These are phyloP conservation scores for Agrilus mali DNA, from an alignment of 2,888 invertebrate species.

Conservation along the genomic window DNA sequence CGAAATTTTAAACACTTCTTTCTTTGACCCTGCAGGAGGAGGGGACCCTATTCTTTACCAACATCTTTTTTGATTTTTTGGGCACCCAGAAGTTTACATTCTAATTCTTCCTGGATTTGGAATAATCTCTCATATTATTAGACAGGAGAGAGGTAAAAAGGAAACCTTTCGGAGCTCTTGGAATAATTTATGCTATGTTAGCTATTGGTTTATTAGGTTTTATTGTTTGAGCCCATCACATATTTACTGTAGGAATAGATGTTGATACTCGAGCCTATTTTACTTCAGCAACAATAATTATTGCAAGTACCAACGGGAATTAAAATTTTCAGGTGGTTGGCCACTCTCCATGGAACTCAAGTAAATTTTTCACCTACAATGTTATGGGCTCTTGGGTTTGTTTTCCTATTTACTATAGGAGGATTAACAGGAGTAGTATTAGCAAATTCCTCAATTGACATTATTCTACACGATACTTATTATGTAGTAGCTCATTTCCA, in stretches of 20 bases:
- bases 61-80: slow-evolving; percentile 83
- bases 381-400: slow-evolving; percentile 60
- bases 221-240: slow-evolving; percentile 76
- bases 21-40: slow-evolving; percentile 69
- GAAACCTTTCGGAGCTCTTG: slow-evolving; percentile 58
- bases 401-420: slow-evolving; percentile 65
- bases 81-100: slow-evolving; percentile 80
- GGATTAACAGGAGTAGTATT: slow-evolving; percentile 56
- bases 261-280: slow-evolving; percentile 75
- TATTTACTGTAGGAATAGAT: slow-evolving; percentile 76
- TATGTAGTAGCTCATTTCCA: slow-evolving; percentile 77
- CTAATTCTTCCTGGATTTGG: slow-evolving; percentile 75
- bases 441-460: slow-evolving; percentile 66
- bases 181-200: slow-evolving; percentile 76
- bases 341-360: slow-evolving; percentile 53
- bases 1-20: slow-evolving; percentile 70
- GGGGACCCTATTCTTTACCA: slow-evolving; percentile 72
- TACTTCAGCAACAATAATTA: slow-evolving; percentile 75
- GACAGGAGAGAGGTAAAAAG: slow-evolving; percentile 61
- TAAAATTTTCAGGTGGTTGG: slow-evolving; percentile 71
- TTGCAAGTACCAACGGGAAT: slow-evolving; percentile 76
- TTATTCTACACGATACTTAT: slow-evolving; percentile 69
- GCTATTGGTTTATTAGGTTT: slow-evolving; percentile 72
- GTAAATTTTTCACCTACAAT: slow-evolving; percentile 45
- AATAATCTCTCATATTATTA: slow-evolving; percentile 67